Evolutionary conservation across 2,797 vertebrate species (phyloP).

Genomic region (Adelosebastes latens): DNA sequence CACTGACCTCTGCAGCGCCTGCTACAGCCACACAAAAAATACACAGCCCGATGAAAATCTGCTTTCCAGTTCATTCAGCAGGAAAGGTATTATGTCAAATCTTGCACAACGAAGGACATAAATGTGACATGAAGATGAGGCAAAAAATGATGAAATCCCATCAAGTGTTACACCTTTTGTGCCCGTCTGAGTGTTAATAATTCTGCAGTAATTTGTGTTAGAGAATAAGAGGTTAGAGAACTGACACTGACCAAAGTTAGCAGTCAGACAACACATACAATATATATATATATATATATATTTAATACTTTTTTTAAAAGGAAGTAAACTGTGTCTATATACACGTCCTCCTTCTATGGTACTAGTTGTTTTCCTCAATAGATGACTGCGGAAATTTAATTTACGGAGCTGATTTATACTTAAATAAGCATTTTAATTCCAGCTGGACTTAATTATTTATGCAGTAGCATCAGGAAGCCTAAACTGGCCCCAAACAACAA

Average conservation of each 20-base stretch:
- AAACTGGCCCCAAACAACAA: slow-evolving; percentile 58
- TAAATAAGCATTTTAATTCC: neutral
- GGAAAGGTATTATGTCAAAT: slow-evolving; percentile 15
- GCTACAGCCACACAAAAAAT: slow-evolving; percentile 33
- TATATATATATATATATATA: too few relatives aligned
- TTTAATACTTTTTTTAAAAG: neutral
- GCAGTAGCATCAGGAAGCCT: slow-evolving; percentile 33
- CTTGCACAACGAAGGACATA: neutral
- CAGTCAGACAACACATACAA: neutral
- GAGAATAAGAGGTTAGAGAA: neutral
- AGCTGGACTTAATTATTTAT: neutral
- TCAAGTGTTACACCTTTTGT: neutral
- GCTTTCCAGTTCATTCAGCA: slow-evolving; percentile 34
- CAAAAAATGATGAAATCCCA: neutral
- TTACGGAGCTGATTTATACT: neutral
- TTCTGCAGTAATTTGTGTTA: slow-evolving; percentile 19
- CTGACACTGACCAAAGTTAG: neutral
- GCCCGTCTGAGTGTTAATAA: slow-evolving; percentile 2
- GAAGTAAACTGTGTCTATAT: neutral
- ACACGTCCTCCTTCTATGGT: neutral
- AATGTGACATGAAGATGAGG: neutral
- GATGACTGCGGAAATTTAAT: neutral
- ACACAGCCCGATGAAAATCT: neutral
- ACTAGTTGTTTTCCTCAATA: neutral
- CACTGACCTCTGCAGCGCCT: slow-evolving; percentile 60